Conservation (phyloP, 2,113 vertebrate species). For the Calyptomena viridis region DNA sequence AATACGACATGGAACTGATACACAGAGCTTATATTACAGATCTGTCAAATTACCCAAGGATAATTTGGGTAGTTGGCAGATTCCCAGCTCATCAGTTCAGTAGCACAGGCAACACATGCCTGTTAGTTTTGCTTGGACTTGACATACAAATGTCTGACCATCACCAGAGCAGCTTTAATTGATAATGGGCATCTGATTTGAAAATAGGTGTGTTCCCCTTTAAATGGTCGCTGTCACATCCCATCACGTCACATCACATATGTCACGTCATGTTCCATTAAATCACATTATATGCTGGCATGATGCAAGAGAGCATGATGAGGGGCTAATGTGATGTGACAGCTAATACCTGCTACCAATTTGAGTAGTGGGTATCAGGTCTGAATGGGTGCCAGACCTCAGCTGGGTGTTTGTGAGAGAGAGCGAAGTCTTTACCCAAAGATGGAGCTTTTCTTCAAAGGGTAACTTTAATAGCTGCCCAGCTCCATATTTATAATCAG, state of each 20-base stretch:
- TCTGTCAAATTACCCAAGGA: conserved; percentile 46
- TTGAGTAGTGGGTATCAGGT: conserved; percentile 26
- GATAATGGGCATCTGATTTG: conserved; percentile 43
- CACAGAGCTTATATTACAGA: conserved; percentile 57
- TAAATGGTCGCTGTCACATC: conserved; percentile 60
- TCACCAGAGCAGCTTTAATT: conserved; percentile 53
- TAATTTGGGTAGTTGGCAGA: conserved; percentile 31
- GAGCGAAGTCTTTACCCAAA: neutral
- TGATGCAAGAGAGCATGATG: conserved; percentile 36
- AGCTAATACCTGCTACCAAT: conserved; percentile 62
- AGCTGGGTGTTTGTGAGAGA: neutral
- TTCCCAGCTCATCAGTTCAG: conserved; percentile 52
- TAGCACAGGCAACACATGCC: neutral
- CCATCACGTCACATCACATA: conserved; percentile 45
- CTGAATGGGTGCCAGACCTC: neutral
- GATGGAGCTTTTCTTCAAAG: neutral
- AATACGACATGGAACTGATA: conserved; percentile 40
- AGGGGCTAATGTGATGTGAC: conserved; percentile 49
- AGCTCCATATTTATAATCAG: neutral
- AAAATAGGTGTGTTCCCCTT: conserved; percentile 66
- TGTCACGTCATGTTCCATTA: conserved; percentile 63
- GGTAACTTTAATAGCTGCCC: neutral
- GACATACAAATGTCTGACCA: conserved; percentile 33
- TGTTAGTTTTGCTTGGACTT: conserved; percentile 20
- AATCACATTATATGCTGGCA: conserved; percentile 58